Evolutionary conservation across 2,797 vertebrate species (phyloP), one percentile per base, ranked within the genome.

Genomic region (Artibeus jamaicensis): DNA sequence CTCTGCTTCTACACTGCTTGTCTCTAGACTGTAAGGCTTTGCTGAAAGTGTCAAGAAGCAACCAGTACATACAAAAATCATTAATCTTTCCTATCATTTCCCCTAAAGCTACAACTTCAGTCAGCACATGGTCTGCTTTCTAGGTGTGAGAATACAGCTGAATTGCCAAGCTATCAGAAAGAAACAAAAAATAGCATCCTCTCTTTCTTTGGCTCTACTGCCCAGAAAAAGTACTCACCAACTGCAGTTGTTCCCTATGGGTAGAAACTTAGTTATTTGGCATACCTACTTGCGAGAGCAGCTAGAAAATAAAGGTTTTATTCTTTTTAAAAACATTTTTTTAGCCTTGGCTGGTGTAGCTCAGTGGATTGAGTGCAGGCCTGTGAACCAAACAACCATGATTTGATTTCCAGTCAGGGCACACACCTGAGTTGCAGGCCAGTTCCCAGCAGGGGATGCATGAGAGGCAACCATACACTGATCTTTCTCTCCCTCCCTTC

Each of bases 111-210:
- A 83, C 14, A 92, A n/a, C 34, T 26, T 84, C 71, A 46, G 59
- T 78, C 34, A 93, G 42, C n/a, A 42, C 53, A 39, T 79, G 71
- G 37, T 90, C 34, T 89, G 65, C 19, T 86, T 93, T 97, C 62
- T 46, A 67, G 16, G 37, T 78, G 14, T 83, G 86, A 26, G 26
- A 89, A 83, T 81, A 74, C 7, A 94, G 48, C 0, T 82, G 62
- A 88, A 77, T 18, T 67, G 39, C 24, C 16, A 84, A 90, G 39
- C 37, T 86, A 11, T 71, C 42, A 79, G 37, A 21, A 89, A 74
- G 86, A 76, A 82, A 46, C 68, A 65, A 39, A 53, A 55, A 68
- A 68, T 77, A 9, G 22, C 42, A 79, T 15, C 26, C 48, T 57
- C 42, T 79, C 15, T 76, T 62, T 32, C 48, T 57, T 71, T 83